Evolutionary conservation across 2,797 vertebrate genomes (phyloP), one percentile per base, ranked within the genome.

Genomic region (Eulemur rubriventer): DNA sequence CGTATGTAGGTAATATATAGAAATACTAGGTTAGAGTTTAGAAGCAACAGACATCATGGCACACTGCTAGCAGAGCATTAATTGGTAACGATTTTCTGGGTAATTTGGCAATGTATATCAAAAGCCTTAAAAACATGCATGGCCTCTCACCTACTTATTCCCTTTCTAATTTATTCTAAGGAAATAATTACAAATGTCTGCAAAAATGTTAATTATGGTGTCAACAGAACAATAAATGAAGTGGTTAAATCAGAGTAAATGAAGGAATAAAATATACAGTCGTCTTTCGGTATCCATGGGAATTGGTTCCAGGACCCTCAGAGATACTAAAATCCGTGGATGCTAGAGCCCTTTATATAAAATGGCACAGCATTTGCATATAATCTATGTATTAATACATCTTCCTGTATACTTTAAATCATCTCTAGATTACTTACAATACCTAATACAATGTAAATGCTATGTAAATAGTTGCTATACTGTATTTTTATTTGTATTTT

Each of bases 111-210:
- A 26, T 24, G 55, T 38, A 48, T 33, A 67, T 18, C 28, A 52
- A 89, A 73, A 69, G 18, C 38, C 57, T 85, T 57, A 69, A 83
- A 61, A 92, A 61, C 35, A 14, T 14, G 26, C 33, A 72, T 1
- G 20, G 35, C 12, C 46, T 61, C 46, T 70, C 22, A 70, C 8
- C 59, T 26, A 48, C 16, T 76, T 78, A 81, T 52, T 67, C 35
- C n/a, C 55, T 82, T 94, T 88, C 79, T 82, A 92, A 92, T 86
- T 86, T 82, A 86, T 57, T 61, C 22, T 89, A 93, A 73, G 67
- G 48, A 79, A 85, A 89, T 67, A 89, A 79, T 61, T 72, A 78
- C 0, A 9, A 41, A 46, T 41, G 1, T 91, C 7, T 35, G 18
- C 59, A 84, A 84, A 82, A 63, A 52, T 48, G 59, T 63, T 52